Evolutionary conservation across 2,888 invertebrate genomes (phyloP), one percentile per base, ranked within the genome.

Genomic region (Allolobophora icterica): DNA sequence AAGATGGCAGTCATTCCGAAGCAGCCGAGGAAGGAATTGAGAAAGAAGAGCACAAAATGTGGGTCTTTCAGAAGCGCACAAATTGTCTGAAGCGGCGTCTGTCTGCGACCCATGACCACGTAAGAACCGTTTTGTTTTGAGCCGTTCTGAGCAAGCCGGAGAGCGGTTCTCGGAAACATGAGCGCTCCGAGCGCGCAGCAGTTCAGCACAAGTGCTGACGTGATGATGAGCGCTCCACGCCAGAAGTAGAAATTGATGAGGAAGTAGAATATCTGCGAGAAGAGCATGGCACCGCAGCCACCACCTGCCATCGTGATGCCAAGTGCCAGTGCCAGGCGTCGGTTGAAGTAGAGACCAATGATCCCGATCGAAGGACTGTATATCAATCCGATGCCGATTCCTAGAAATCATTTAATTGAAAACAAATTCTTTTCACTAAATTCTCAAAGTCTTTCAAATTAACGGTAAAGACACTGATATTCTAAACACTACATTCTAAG

Each of bases 241-340:
- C 89, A 89, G n/a, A 30, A 33, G 45, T 89, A 89, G 35, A 34
- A 33, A 19, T 89, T 38, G 38, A 89, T 89, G 40, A 89, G 45
- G 38, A 35, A 89, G 40, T 52, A 45, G 89, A 89, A 89, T 17
- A 89, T 42, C 89, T 45, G 42, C 45, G 89, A 89, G 89, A 89
- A 89, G 33, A 89, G 45, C 42, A 89, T 89, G n/a, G 89, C 24
- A 13, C 89, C 89, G 6, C 42, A 42, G 21, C 89, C 89, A 8
- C 89, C 89, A n/a, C 89, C 89, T 30, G 89, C 89, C 89, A 89
- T 42, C n/a, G 52, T 52, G 38, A 89, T 42, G 89, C 89, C 89
- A 21, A 89, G 38, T 11, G 89, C 89, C 33, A 89, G 38, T 6
- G 89, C 42, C 30, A 89, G 89, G 19, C 40, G 38, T 19, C 89